Base-by-base conservation (phyloP, 1,140 invertebrate genomes). In the Brachionus rotundiformis region DNA sequence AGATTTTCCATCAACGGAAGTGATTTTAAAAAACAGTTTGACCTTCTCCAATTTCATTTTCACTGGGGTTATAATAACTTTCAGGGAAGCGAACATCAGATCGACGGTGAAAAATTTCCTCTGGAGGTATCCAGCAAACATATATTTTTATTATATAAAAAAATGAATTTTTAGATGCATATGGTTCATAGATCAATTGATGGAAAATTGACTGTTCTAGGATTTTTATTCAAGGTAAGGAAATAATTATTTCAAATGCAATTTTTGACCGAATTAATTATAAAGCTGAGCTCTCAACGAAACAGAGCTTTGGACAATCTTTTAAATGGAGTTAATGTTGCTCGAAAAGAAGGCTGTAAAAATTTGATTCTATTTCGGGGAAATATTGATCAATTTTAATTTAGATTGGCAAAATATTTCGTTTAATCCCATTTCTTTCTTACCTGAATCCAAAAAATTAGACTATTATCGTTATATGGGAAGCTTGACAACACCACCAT, bases 401-500 rank as follows among this genome's bases (percentile, higher is more conserved):
- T 19, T 23, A 79, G 76, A 59, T 23, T 79, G 47, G 76, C 47
- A 63, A 54, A 79, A 61, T 31, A 11, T 31, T 1, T 33, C 47
- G n/a, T 79, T 79, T 27, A 54, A 49, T 13, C 19, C 59, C 6
- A 27, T 3, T 3, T 54, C 76, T 25, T 29, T 79, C 3, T 27
- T 79, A 8, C 76, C 76, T 11, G 59, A 79, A 8, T 19, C 31
- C 2, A 59, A 76, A n/a, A 44, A 16, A 25, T 73, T 73, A n/a
- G 49, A 82, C 16, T 87, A 87, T 81, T 93, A 92, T 84, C 84
- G 91, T 1, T 96, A 96, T 87, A 90, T 91, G 54, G 94, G 94
- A 0, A 95, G 94, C 0, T 86, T 96, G 39, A 96, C 94, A 0
- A 95, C 94, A 3, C 94, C 94, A 2, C 94, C 94, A 0, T 96